phyloP scores from a whole-genome alignment of 2,797 vertebrate genomes.

The Channa striata region DNA sequence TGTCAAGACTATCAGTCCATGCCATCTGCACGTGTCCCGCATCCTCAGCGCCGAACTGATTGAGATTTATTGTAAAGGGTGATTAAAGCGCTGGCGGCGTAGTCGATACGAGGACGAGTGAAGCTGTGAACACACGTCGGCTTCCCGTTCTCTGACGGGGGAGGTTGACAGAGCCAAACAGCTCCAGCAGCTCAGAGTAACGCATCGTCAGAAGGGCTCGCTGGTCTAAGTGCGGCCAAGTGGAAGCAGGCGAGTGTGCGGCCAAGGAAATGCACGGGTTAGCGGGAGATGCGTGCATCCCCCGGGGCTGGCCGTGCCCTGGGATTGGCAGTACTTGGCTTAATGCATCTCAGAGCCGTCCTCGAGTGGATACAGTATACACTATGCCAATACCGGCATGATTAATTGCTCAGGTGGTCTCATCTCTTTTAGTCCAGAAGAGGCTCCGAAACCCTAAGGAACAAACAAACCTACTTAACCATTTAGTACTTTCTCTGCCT shows the following conservation, averaged over 20 bases:
- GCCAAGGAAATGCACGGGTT: slow-evolving; percentile 43
- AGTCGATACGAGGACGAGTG: slow-evolving; percentile 64
- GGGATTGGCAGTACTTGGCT: slow-evolving; percentile 70
- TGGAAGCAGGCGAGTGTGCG: slow-evolving; percentile 48
- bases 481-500: slow-evolving; percentile 73
- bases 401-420: slow-evolving; percentile 76
- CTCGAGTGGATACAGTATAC: slow-evolving; percentile 76
- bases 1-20: slow-evolving; percentile 77
- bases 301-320: slow-evolving; percentile 34
- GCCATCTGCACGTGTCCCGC: slow-evolving; percentile 74
- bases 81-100: slow-evolving; percentile 68
- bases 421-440: slow-evolving; percentile 71
- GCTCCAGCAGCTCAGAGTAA: slow-evolving; percentile 42
- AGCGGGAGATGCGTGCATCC: slow-evolving; percentile 31
- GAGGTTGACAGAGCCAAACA: slow-evolving; percentile 55
- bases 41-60: slow-evolving; percentile 70
- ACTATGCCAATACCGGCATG: slow-evolving; percentile 74
- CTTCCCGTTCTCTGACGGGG: slow-evolving; percentile 66
- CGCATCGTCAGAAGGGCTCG: slow-evolving; percentile 41
- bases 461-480: slow-evolving; percentile 79
- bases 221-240: slow-evolving; percentile 22
- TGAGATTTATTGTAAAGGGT: slow-evolving; percentile 80
- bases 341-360: slow-evolving; percentile 76
- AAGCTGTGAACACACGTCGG: slow-evolving; percentile 59
- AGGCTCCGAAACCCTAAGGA: slow-evolving; percentile 63